These are phyloP conservation scores for Euclidia mi DNA, from an alignment of 2,888 invertebrate species.

Conservation along the genomic window DNA sequence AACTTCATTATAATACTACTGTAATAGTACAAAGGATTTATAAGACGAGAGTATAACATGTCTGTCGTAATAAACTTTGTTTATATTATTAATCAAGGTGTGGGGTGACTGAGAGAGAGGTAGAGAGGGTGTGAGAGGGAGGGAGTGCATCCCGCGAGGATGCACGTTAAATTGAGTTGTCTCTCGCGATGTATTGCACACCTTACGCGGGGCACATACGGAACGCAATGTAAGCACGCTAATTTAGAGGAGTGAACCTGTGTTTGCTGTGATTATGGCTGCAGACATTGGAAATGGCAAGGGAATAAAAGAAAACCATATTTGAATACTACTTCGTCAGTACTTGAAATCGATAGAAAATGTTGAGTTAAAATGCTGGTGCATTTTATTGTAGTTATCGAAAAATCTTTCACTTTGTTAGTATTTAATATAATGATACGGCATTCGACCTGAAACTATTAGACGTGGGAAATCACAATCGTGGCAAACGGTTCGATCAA, in stretches of 20 bases:
- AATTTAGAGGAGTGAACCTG: not conserved
- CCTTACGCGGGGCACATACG: conserved; percentile 40
- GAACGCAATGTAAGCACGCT: not conserved
- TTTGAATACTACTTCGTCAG: too few relatives aligned
- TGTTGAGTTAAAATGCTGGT: too few relatives aligned
- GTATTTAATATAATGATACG: too few relatives aligned
- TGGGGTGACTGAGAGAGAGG: conserved; percentile 17
- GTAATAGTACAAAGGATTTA: conserved; percentile 8
- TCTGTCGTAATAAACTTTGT: conserved; percentile 44
- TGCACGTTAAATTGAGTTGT: conserved; percentile 64
- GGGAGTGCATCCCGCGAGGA: conserved; percentile 39
- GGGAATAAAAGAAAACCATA: too few relatives aligned
- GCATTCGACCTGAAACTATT: too few relatives aligned
- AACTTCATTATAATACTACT: conserved; percentile 2
- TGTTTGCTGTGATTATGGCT: too few relatives aligned
- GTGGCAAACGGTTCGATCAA: too few relatives aligned
- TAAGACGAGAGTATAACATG: conserved; percentile 10
- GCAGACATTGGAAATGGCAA: too few relatives aligned
- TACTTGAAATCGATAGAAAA: too few relatives aligned
- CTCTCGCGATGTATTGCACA: conserved; percentile 60
- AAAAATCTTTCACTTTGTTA: too few relatives aligned
- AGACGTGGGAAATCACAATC: too few relatives aligned
- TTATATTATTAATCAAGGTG: conserved; percentile 61
- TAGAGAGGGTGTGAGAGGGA: conserved; percentile 17
- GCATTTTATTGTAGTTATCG: too few relatives aligned